These are phyloP conservation scores for Malacoraja senta DNA, from an alignment of 2,797 vertebrate species.

Conservation along the genomic window DNA sequence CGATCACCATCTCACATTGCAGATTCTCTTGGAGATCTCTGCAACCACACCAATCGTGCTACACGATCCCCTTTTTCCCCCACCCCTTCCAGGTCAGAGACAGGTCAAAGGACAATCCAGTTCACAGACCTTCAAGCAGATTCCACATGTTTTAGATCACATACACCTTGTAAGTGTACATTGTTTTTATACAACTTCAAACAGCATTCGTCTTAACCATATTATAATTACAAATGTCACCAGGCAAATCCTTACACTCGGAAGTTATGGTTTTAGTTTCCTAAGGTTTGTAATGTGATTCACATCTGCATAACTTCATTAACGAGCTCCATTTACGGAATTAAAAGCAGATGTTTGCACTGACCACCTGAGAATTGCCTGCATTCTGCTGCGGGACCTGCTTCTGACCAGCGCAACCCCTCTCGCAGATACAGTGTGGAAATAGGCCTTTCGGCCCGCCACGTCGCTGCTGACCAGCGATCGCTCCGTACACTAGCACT, in stretches of 20 bases:
- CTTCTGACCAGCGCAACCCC: neutral
- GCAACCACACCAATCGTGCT: neutral
- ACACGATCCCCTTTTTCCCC: neutral
- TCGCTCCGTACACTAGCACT: no score
- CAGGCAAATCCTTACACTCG: slow-evolving; percentile 35
- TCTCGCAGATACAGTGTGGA: no score
- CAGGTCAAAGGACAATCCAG: slow-evolving; percentile 27
- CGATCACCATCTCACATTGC: neutral
- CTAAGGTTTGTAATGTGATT: slow-evolving; percentile 28
- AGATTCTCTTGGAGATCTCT: neutral
- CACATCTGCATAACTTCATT: slow-evolving; percentile 37
- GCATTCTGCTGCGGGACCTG: no score
- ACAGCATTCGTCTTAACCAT: slow-evolving; percentile 21
- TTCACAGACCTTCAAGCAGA: slow-evolving; percentile 28
- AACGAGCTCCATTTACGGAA: slow-evolving; percentile 15
- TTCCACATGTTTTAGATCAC: slow-evolving; percentile 27
- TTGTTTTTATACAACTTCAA: slow-evolving; percentile 36
- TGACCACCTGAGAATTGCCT: slow-evolving; percentile 7
- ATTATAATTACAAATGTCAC: slow-evolving; percentile 36
- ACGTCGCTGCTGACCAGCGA: no score
- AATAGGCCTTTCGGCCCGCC: no score
- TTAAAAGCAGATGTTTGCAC: slow-evolving; percentile 1
- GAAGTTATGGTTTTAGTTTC: slow-evolving; percentile 38
- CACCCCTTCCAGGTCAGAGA: neutral
- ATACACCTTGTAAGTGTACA: slow-evolving; percentile 34